These are phyloP conservation scores for Onychomys arenicola DNA, from an alignment of 2,797 vertebrate species.

Conservation along the genomic window DNA sequence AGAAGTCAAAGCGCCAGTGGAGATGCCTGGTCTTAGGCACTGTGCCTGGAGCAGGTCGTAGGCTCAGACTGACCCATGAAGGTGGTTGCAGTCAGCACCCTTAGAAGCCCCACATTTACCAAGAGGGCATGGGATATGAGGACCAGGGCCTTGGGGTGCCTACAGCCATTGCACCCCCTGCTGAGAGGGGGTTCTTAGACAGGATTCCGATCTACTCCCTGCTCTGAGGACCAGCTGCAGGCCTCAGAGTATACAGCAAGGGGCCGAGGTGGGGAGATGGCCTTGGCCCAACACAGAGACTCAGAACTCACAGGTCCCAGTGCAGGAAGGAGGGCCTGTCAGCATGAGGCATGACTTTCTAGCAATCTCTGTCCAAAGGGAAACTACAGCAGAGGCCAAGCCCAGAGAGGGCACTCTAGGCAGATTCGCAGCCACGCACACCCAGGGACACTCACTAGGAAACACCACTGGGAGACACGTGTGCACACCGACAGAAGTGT, in stretches of 20 bases:
- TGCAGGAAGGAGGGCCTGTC: neutral
- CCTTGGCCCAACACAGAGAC: neutral
- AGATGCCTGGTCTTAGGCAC: no score
- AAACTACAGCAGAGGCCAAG: neutral
- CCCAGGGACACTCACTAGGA: neutral
- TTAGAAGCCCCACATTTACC: rapidly evolving
- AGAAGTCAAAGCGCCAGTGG: no score
- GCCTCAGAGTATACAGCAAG: neutral
- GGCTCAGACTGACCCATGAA: neutral
- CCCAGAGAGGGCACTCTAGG: neutral
- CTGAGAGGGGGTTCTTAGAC: neutral
- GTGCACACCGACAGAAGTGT: neutral
- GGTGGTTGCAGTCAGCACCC: neutral
- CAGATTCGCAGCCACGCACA: neutral
- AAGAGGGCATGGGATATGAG: neutral
- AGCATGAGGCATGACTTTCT: neutral
- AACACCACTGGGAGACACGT: neutral
- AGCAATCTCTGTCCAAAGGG: neutral
- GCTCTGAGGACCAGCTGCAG: neutral
- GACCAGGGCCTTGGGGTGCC: neutral
- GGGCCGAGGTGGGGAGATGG: neutral
- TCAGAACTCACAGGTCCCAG: neutral
- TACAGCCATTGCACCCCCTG: neutral
- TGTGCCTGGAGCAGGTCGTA: neutral
- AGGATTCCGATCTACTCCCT: neutral